Percentiles rank a stretch among this genome's conserved stretches.
phyloP scores from a whole-genome alignment of 2,797 vertebrate species.

The Siniperca obscura region DNA sequence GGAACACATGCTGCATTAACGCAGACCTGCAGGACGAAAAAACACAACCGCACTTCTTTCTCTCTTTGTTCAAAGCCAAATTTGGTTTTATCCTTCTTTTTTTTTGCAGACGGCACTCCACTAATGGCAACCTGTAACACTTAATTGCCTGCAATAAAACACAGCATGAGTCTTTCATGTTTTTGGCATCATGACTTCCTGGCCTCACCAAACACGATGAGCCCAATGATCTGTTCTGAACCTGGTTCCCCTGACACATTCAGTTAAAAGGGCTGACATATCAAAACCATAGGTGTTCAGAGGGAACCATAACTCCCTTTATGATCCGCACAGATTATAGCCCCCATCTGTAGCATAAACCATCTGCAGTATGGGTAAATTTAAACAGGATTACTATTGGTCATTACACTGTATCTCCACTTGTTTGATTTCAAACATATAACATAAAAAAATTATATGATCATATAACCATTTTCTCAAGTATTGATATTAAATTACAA shows the following conservation, averaged over 20 bases:
- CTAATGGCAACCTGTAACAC: constrained; percentile 73
- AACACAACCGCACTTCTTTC: constrained; percentile 60
- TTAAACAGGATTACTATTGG: constrained; percentile 61
- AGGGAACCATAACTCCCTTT: constrained; percentile 66
- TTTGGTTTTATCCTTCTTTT: constrained; percentile 56
- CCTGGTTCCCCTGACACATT: constrained; percentile 49
- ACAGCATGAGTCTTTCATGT: constrained; percentile 64
- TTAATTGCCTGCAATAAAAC: constrained; percentile 72
- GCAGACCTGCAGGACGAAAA: constrained; percentile 80
- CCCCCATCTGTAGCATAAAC: constrained; percentile 62
- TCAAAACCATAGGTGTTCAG: constrained; percentile 60
- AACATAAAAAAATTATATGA: constrained; percentile 7
- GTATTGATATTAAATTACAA: constrained; percentile 40
- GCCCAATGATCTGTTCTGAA: constrained; percentile 52
- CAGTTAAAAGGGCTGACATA: constrained; percentile 59
- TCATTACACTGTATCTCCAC: constrained; percentile 40
- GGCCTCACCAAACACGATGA: constrained; percentile 52
- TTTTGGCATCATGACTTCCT: constrained; percentile 66
- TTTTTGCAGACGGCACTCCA: constrained; percentile 42
- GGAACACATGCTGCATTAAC: constrained; percentile 85
- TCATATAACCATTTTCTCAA: constrained; percentile 39
- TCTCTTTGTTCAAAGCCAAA: constrained; percentile 73
- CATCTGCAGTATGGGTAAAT: constrained; percentile 61
- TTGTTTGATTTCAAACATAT: constrained; percentile 61
- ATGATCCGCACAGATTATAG: constrained; percentile 65